A percentile compares a stretch with the other conserved stretches of the same genome.
These are phyloP conservation scores for Lycorma delicatula DNA, from an alignment of 1,140 invertebrate species.

Conservation along the genomic window DNA sequence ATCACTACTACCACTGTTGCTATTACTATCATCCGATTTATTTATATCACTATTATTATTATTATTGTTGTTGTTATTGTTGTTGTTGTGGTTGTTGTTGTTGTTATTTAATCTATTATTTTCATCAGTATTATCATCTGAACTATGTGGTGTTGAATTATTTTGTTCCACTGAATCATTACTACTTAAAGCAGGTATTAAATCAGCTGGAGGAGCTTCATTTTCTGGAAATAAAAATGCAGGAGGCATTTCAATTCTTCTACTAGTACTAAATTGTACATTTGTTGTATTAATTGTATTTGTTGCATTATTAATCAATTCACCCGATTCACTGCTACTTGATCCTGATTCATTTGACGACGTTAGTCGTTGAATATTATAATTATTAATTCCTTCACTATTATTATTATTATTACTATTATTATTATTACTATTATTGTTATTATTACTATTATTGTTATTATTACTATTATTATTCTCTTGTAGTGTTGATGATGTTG, in stretches of 20 bases:
- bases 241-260: constrained; percentile 72
- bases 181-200: constrained; percentile 34
- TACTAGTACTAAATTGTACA: constrained; percentile 50
- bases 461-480: too few relatives aligned
- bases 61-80: constrained; percentile 2
- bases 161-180: constrained; percentile 35
- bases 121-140: constrained; percentile 13
- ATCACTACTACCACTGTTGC: constrained; percentile 18
- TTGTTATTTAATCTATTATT: constrained; percentile 23
- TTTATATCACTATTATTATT: too few relatives aligned
- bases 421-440: too few relatives aligned
- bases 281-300: neutral
- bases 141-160: constrained; percentile 20
- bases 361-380: too few relatives aligned
- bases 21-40: too few relatives aligned
- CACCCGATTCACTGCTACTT: constrained; percentile 1
- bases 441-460: too few relatives aligned
- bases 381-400: too few relatives aligned
- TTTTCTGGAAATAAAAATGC: constrained; percentile 70
- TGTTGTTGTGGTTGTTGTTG: constrained; percentile 38
- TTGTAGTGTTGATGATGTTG: too few relatives aligned
- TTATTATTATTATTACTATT: too few relatives aligned
- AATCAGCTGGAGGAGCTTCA: constrained; percentile 50
- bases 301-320: constrained; percentile 10
- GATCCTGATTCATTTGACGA: too few relatives aligned